Base-by-base conservation (phyloP, 2,113 vertebrate species). In the Pyxicephalus adspersus region DNA sequence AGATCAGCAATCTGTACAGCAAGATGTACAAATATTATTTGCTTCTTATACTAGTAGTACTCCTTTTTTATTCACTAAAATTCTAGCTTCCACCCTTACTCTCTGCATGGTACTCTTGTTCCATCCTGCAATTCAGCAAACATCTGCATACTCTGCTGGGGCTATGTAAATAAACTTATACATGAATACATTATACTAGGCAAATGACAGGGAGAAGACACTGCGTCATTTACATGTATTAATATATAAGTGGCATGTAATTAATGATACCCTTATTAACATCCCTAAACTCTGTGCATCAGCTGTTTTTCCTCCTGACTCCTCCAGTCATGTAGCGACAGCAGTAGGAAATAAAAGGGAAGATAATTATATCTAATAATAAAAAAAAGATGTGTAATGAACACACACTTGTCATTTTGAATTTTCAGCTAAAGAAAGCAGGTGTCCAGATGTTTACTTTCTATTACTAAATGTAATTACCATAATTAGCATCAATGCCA, bases 381-480 rank as follows among this genome's bases (percentile, higher is more conserved):
- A 67, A 79, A 82, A 66, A n/a, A 74, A 54, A 57, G 28, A 75
- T 64, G 61, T 75, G 71, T 75, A 82, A 82, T 31, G 34, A 82
- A 65, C 67, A 64, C 63, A 82, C 60, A 82, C 80, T 82, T 82
- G 80, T 82, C 80, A 82, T 73, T 58, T 77, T 60, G 75, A 3
- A 73, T 85, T 83, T 22, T 71, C 55, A 80, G 63, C 63, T 54
- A 71, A 72, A 80, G 28, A 79, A 79, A 77, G 83, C 64, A 81
- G 65, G 60, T 85, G 65, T 72, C 77, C 72, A 81, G 66, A 74
- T 74, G 31, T 60, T 73, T 68, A 68, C 64, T 52, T 52, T 86
- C 60, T 76, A 51, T 77, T 84, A 66, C 20, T 57, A 71, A 83
- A 84, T 28, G 77, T 78, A 78, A 83, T 86, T 77, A 31, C 5